These are phyloP conservation scores for Calonectris borealis DNA, from an alignment of 2,113 vertebrate species.

Conservation along the genomic window DNA sequence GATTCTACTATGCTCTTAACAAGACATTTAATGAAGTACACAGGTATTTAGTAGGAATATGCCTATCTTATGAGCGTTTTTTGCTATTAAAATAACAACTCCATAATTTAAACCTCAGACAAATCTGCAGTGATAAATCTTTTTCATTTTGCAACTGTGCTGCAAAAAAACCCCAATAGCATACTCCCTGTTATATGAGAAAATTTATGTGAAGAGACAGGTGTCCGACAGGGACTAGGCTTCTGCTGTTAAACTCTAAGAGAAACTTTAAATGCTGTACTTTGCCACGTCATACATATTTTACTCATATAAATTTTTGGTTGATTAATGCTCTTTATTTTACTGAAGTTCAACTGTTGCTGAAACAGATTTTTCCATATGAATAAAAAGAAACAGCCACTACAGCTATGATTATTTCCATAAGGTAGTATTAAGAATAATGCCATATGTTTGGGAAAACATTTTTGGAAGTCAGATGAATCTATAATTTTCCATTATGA, in stretches of 20 bases:
- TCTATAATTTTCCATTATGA: background rate
- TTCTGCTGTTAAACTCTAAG: background rate
- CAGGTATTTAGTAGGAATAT: background rate
- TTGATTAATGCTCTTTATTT: background rate
- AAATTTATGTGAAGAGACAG: background rate
- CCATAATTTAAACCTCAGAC: background rate
- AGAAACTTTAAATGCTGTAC: background rate
- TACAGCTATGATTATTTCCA: background rate
- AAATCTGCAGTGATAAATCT: background rate
- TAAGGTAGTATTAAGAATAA: background rate
- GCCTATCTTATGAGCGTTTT: rapidly evolving
- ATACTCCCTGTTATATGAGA: background rate
- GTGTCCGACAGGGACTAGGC: background rate
- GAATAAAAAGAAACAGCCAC: background rate
- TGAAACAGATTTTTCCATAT: background rate
- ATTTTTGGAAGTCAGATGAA: background rate
- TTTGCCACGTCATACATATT: background rate
- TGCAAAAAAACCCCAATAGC: background rate
- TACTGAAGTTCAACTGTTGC: background rate
- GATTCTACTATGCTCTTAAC: background rate
- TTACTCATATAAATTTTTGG: background rate
- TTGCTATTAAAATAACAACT: background rate
- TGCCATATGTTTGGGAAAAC: background rate
- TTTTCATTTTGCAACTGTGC: background rate
- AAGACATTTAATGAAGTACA: background rate